Percentiles rank a stretch among this genome's conserved stretches.
Conservation (phyloP, 2,797 vertebrate species). For the Mus minutoides region DNA sequence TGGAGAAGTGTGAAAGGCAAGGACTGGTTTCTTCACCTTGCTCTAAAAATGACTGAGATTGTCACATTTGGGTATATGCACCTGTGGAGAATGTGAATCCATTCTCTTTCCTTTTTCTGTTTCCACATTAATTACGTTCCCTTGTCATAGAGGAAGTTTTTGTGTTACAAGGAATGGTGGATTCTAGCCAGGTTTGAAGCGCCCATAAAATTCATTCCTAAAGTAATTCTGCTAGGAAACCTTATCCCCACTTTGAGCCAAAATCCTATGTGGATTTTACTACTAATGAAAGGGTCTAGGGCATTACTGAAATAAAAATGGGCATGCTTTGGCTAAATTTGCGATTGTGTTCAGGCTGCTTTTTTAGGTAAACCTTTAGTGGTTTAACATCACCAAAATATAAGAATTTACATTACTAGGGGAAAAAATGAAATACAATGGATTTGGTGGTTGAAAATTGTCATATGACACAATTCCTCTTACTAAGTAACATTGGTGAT, state of each 20-base stretch:
- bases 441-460: neutral
- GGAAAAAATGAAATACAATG: neutral
- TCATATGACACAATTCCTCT: neutral
- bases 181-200: conserved; percentile 5
- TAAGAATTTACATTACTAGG: neutral
- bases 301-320: neutral
- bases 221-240: neutral
- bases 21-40: conserved; percentile 58
- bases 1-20: conserved; percentile 63
- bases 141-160: conserved; percentile 60
- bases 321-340: neutral
- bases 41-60: conserved; percentile 71
- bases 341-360: neutral
- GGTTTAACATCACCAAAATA: neutral
- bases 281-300: neutral
- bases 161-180: conserved; percentile 18
- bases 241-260: neutral
- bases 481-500: neutral
- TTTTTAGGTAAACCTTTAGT: neutral
- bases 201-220: neutral
- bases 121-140: conserved; percentile 75
- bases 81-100: conserved; percentile 53
- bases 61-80: conserved; percentile 76
- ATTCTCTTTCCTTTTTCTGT: conserved; percentile 62
- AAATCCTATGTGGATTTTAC: neutral